Base-by-base conservation (phyloP, 2,797 vertebrate species). In the Tolypeutes matacus region DNA sequence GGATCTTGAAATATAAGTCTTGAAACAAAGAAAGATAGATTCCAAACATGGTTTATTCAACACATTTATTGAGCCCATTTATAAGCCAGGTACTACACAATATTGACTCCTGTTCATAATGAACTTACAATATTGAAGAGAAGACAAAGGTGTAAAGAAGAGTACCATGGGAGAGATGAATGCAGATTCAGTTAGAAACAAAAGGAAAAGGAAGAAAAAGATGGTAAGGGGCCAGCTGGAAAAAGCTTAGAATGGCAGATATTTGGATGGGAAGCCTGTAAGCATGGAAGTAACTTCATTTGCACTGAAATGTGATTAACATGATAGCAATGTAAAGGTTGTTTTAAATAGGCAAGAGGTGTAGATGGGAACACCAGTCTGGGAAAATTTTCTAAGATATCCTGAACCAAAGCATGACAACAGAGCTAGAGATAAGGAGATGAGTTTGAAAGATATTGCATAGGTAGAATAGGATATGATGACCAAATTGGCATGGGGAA, bases 1-100 rank as follows among this genome's bases (percentile, higher is more conserved):
- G 17, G 82, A 83, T 82, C 21, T 76, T 21, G 36, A 90, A 49
- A 62, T 51, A 86, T 29, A 46, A 11, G 53, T 86, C 60, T 89
- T 92, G 51, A 90, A 95, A 95, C 49, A 56, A 96, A 67, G 25
- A 80, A 91, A 81, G 29, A 72, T 20, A 93, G 20, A 73, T 70
- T 84, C 60, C 46, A 91, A 92, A 78, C 84, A 62, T 5, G 42
- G 25, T 46, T 70, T 73, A 76, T 56, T 86, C 7, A 56, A 14
- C 20, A 91, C 76, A 91, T 76, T 83, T 91, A 86, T 17, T 65
- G 86, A 83, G 34, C 86, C 3, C 15, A 31, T 73, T 94, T 93
- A 46, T 49, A 80, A 8, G 4, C 27, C 46, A 83, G 85, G 21
- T 13, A 46, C 29, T 88, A 3, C 73, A 12, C 29, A 70, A 65